phyloP scores from a whole-genome alignment of 2,888 invertebrate species.

The Rapana venosa region DNA sequence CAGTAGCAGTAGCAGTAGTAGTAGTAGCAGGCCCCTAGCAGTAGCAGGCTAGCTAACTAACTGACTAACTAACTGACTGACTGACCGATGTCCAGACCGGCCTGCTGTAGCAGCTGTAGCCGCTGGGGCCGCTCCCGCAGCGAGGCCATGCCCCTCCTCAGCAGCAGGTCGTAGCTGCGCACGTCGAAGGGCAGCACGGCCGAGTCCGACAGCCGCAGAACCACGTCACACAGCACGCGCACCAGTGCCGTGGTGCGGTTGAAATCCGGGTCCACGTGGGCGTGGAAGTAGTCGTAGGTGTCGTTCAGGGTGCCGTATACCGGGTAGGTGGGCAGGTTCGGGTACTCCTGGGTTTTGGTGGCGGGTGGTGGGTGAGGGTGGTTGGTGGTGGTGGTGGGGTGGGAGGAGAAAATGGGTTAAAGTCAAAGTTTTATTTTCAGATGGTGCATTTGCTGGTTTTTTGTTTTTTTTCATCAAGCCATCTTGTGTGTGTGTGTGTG shows the following conservation, averaged over 20 bases:
- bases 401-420: too few species aligned
- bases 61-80: too few species aligned
- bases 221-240: slow-evolving; percentile 67
- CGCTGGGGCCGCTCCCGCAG: slow-evolving; percentile 46
- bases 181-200: slow-evolving; percentile 71
- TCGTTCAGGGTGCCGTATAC: slow-evolving; percentile 77
- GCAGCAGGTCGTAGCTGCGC: slow-evolving; percentile 53
- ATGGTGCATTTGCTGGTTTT: too few species aligned
- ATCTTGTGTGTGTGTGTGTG: too few species aligned
- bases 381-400: too few species aligned
- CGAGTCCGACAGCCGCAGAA: slow-evolving; percentile 68
- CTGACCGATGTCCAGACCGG: slow-evolving; percentile 51
- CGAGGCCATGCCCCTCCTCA: slow-evolving; percentile 56
- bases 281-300: slow-evolving; percentile 74
- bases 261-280: slow-evolving; percentile 75
- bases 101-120: slow-evolving; percentile 46
- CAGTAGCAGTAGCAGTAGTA: too few species aligned
- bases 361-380: too few species aligned
- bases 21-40: too few species aligned
- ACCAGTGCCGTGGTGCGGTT: slow-evolving; percentile 67
- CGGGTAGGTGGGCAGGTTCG: slow-evolving; percentile 70
- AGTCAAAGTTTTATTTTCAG: too few species aligned
- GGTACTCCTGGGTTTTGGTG: slow-evolving; percentile 56
- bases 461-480: too few species aligned
- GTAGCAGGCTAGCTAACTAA: too few species aligned